These are phyloP conservation scores for Harmothoe impar DNA, from an alignment of 2,888 invertebrate species.

Conservation along the genomic window DNA sequence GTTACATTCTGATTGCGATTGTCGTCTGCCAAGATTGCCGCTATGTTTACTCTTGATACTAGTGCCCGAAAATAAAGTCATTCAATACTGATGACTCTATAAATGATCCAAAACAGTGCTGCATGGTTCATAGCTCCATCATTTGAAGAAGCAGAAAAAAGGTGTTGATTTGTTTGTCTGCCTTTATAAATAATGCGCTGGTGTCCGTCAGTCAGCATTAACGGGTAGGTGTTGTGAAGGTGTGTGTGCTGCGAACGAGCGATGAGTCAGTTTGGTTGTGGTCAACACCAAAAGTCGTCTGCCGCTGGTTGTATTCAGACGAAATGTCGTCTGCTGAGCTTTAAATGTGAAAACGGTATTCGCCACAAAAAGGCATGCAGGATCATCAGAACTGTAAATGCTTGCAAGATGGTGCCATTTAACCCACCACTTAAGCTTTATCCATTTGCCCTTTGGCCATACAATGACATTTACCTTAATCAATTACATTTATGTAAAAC, in stretches of 20 bases:
- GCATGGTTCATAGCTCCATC: background rate
- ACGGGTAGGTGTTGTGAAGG: background rate
- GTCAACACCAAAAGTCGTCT: constrained; percentile 19
- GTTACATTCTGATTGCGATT: background rate
- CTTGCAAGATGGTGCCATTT: background rate
- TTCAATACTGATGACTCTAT: background rate
- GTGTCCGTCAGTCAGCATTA: constrained; percentile 29
- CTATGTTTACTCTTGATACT: background rate
- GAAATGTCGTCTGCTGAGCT: constrained; percentile 23
- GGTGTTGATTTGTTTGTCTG: background rate
- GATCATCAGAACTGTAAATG: background rate
- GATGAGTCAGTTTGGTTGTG: constrained; percentile 16
- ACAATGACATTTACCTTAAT: background rate
- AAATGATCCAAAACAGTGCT: background rate
- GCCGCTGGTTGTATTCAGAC: background rate
- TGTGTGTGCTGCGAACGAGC: background rate
- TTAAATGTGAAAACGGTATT: background rate
- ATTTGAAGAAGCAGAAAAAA: no score
- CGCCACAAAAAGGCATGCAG: background rate
- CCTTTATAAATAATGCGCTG: constrained; percentile 22
- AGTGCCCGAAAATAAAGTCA: background rate
- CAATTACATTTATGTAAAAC: background rate
- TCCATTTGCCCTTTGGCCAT: background rate
- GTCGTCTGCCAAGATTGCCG: constrained; percentile 20
- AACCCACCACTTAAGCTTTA: background rate